A percentile compares a stretch with the other conserved stretches of the same genome.
Conservation (phyloP, 2,797 vertebrate species). For the Paguma larvata region DNA sequence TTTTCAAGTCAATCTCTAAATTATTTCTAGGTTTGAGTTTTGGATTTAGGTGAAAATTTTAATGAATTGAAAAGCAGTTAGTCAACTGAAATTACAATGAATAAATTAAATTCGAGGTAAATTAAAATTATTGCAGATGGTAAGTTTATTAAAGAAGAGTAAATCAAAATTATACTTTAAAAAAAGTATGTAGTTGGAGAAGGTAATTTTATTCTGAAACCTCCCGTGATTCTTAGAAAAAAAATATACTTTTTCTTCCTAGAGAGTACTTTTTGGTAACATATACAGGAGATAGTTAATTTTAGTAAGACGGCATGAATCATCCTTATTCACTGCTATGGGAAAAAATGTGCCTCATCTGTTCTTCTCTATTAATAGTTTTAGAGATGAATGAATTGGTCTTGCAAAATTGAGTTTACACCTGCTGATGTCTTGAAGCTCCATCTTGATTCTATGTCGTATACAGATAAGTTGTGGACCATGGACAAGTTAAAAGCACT, state of each 20-base stretch:
- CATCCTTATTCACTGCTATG: slow-evolving; percentile 41
- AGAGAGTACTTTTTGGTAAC: neutral
- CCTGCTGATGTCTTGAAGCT: slow-evolving; percentile 69
- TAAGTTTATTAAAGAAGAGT: neutral
- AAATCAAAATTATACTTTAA: neutral
- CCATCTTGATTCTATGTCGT: slow-evolving; percentile 67
- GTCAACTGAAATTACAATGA: slow-evolving; percentile 32
- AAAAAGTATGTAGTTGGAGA: neutral
- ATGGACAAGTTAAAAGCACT: slow-evolving; percentile 72
- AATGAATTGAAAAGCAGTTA: slow-evolving; percentile 42
- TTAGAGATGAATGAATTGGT: slow-evolving; percentile 78
- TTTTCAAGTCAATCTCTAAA: slow-evolving; percentile 29
- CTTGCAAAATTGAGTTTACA: slow-evolving; percentile 77
- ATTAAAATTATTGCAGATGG: neutral
- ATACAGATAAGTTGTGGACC: slow-evolving; percentile 76
- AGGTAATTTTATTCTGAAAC: neutral
- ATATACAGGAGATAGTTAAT: slow-evolving; percentile 1
- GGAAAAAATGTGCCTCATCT: slow-evolving; percentile 65
- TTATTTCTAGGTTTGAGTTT: slow-evolving; percentile 28
- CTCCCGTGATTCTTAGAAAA: neutral
- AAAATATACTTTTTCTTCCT: neutral
- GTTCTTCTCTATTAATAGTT: slow-evolving; percentile 71
- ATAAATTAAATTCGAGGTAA: slow-evolving; percentile 38
- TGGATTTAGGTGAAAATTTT: slow-evolving; percentile 61
- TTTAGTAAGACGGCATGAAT: slow-evolving; percentile 63